Evolutionary conservation across 2,113 vertebrate species (phyloP).

Genomic region (Petromus typicus): DNA sequence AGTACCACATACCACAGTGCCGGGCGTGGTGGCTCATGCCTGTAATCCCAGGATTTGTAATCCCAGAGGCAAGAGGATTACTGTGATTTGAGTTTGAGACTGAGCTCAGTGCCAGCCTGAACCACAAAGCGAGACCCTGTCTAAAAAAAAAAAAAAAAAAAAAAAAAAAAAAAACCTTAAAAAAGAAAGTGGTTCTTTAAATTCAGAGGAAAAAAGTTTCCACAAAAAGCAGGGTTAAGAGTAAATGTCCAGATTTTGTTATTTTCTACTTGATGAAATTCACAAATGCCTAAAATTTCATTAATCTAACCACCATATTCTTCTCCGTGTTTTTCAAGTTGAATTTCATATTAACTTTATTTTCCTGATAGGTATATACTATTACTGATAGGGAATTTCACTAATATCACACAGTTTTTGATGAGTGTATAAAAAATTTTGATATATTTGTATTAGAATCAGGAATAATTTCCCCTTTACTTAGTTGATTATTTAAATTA

Average conservation of each 20-base stretch:
- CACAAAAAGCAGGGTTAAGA: not conserved
- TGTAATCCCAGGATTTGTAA: no score
- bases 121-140: no score
- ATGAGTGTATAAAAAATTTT: not conserved
- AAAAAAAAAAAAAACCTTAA: no score
- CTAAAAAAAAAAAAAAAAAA: no score
- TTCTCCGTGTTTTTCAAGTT: slow-evolving; percentile 36
- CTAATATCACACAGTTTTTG: not conserved
- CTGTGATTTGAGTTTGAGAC: no score
- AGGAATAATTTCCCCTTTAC: not conserved
- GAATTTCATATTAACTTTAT: slow-evolving; percentile 18
- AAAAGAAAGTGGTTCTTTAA: not conserved
- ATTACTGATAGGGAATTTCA: not conserved
- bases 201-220: not conserved
- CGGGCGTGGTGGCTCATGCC: no score
- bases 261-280: not conserved
- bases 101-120: no score
- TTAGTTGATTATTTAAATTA: slow-evolving; percentile 35
- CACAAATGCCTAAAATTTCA: not conserved
- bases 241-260: not conserved
- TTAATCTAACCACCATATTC: not conserved
- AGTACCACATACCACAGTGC: no score
- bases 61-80: no score
- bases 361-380: not conserved
- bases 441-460: not conserved